A percentile compares a stretch with the other conserved stretches of the same genome.
Conservation (phyloP, 2,888 invertebrate species). For the Lepidocyrtoides sp. region DNA sequence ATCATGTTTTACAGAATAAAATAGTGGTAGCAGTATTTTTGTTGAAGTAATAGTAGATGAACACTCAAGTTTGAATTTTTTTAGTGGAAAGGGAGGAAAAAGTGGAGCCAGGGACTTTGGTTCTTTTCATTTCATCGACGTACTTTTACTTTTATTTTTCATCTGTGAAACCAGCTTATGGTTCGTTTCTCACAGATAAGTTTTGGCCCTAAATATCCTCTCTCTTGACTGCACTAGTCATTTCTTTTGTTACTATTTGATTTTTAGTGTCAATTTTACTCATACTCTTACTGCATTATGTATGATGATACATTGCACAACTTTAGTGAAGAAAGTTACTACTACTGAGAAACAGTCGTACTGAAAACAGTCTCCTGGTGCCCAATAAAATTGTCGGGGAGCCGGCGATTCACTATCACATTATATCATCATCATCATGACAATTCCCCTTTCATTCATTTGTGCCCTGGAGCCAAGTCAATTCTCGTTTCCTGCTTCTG, state of each 20-base stretch:
- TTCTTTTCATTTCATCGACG: slow-evolving; percentile 66
- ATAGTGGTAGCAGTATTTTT: slow-evolving; percentile 10
- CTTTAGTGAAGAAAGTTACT: slow-evolving; percentile 38
- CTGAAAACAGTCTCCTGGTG: slow-evolving; percentile 50
- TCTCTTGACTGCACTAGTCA: neutral
- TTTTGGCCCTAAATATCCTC: slow-evolving; percentile 20
- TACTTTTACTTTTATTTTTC: slow-evolving; percentile 55
- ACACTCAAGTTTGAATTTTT: slow-evolving; percentile 25
- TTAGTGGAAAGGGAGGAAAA: slow-evolving; percentile 1
- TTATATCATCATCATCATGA: no score
- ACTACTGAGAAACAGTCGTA: neutral
- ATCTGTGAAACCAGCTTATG: slow-evolving; percentile 63
- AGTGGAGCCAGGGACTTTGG: neutral
- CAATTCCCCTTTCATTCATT: neutral
- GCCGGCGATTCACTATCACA: neutral
- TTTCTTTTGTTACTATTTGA: slow-evolving; percentile 57
- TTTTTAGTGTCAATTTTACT: slow-evolving; percentile 74
- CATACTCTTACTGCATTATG: slow-evolving; percentile 56
- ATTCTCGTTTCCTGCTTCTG: neutral
- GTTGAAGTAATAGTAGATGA: neutral
- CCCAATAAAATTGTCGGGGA: slow-evolving; percentile 48
- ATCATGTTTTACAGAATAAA: slow-evolving; percentile 28
- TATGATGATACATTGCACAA: slow-evolving; percentile 37
- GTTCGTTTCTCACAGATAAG: slow-evolving; percentile 75
- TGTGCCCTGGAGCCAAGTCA: neutral